Base-by-base conservation (phyloP, 2,888 invertebrate genomes). In the Xanthia icteritia region DNA sequence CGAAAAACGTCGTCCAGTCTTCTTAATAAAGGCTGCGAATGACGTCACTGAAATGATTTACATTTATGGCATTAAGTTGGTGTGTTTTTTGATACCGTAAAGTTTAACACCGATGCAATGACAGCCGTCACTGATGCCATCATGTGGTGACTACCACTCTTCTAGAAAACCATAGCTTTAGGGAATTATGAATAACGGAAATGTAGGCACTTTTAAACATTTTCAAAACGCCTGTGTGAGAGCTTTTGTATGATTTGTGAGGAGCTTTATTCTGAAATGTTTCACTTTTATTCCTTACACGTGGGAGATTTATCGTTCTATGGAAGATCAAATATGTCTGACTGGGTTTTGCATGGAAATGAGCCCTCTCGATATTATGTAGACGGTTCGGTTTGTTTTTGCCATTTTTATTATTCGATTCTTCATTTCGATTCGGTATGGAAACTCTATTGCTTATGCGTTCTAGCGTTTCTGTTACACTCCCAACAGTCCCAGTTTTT, bases 321-420 rank as follows among this genome's bases (percentile, higher is more conserved):
- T 17, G 48, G 45, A 39, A 56, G 56, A 81, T 76, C 73, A 61
- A 73, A 76, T 71, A 84, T 73, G 77, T 81, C 48, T 71, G 67
- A 48, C 73, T 71, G 60, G 15, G 63, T 76, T 84, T 61, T 81
- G 69, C 42, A 83, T 83, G 67, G 66, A 81, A 83, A 84, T 84
- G 63, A 76, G 81, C 54, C 39, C 67, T 42, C n/a, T 51, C 58
- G 42, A 70, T 83, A 58, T 76, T 73, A 74, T 81, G 60, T 45
- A 64, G 64, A 61, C 64, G 51, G 36, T 67, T 60, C 36, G n/a
- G 54, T 56, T 65, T 73, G 48, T 68, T 81, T 77, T 77, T 66
- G 0, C 45, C 31, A 36, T 79, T 83, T 82, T 70, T 73, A 54
- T 70, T 81, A 66, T 69, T 81, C 42, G 56, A 48, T 39, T 81